phyloP scores from a whole-genome alignment of 2,113 vertebrate species.

The Clarias gariepinus region DNA sequence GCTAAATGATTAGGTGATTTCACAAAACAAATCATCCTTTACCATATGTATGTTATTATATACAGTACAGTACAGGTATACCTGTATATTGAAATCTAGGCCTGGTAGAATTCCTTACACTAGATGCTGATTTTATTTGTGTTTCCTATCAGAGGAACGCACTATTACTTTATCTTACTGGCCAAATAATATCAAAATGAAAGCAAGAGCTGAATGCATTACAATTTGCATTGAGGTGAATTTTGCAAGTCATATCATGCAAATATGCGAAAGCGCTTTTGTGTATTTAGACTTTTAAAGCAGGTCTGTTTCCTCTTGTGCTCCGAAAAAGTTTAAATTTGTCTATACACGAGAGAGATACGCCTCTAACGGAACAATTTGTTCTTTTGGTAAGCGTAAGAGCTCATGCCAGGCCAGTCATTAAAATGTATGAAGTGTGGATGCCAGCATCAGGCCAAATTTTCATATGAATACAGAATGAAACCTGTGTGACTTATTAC shows the following conservation, averaged over 20 bases:
- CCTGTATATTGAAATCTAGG: neutral
- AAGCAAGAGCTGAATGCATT: constrained; percentile 24
- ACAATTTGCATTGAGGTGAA: constrained; percentile 34
- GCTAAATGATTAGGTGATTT: neutral
- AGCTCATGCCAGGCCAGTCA: neutral
- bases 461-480: neutral
- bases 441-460: neutral
- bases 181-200: neutral
- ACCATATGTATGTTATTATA: neutral
- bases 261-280: constrained; percentile 18
- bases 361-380: neutral
- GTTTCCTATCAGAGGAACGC: neutral
- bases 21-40: neutral
- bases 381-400: neutral
- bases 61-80: no score
- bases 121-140: neutral
- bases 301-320: neutral
- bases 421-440: no score
- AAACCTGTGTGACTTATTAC: neutral
- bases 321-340: neutral
- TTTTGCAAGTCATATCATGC: constrained; percentile 41
- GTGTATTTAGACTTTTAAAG: neutral
- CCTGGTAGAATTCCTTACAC: neutral
- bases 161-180: neutral
- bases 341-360: neutral